Evolutionary conservation across 2,888 invertebrate species (phyloP), one percentile per base, ranked within the genome.

Genomic region (Hydrotaea cyrtoneurina): DNA sequence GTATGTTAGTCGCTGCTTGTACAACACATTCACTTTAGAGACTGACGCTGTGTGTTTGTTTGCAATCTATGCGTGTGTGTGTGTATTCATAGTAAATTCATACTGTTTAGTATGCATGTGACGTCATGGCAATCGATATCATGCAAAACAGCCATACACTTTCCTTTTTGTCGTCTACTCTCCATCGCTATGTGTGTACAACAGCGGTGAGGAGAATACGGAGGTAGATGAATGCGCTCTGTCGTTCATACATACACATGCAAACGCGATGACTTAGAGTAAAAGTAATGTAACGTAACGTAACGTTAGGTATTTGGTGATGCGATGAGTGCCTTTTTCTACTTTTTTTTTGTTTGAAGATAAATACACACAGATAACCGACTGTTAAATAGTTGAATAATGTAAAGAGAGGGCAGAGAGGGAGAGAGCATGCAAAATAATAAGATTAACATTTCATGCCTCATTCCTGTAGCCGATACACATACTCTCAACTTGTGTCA

Each of bases 61-160:
- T 59, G 59, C 15, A 5, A 11, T 59, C 1, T 59, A 15, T 59
- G 23, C 23, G 15, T 59, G 59, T 59, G 26, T 59, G 59, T 55
- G 55, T 10, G 19, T 21, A 21, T 23, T 59, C 26, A 26, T 59
- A 26, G 23, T 15, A 69, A 77, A 53, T 46, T 69, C n/a, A 39
- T n/a, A 15, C 31, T 55, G 39, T 78, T 83, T 82, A 66, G 78
- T 79, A 82, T 85, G 84, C 86, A 64, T 57, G 78, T 78, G 83
- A 86, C 77, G 86, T 86, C 86, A 86, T 78, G 83, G 64, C 85
- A 87, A 87, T 87, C 87, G 83, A 87, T 87, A 82, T 86, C 86
- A 86, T 86, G 86, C 83, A 87, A 87, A 86, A 79, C 59, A 86
- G 82, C 74, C 2, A 2, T 77, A 75, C 43, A 78, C 53, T 83